Evolutionary conservation across 2,888 invertebrate genomes (phyloP), one percentile per base, ranked within the genome.

Genomic region (Eurois occulta): DNA sequence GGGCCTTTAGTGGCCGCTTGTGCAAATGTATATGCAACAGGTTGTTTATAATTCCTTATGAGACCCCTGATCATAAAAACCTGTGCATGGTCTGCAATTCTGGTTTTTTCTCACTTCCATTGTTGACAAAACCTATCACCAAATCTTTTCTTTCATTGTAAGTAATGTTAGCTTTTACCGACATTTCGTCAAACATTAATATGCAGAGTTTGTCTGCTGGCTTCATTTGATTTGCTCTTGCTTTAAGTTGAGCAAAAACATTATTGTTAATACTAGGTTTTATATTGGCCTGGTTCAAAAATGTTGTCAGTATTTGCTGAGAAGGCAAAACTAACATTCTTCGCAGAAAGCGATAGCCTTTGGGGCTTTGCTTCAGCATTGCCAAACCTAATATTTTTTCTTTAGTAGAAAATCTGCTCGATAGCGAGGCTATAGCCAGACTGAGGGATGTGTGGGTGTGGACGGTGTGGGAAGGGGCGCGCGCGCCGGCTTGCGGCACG

Each of bases 31-130:
- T 82, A 87, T 3, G 86, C 69, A 13, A 89, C 70, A 6, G 86
- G 83, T 70, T 89, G 88, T n/a, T 88, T 89, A 69, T 88, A 87
- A 48, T 90, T 90, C 82, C 86, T 86, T 24, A 85, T 52, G 7
- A 89, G 28, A 8, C 89, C 88, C 41, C 74, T 69, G 6, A 81
- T 60, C 81, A 78, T 78, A 43, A 83, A 81, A 0, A 81, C 81
- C 28, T 73, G 81, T 24, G 68, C 78, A 35, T 83, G 78, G 66
- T 81, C 81, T 35, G 78, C 72, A 66, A 75, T 35, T 81, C 74
- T 13, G 16, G 60, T 60, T 32, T 46, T 74, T 41, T 78, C 28
- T 78, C 43, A 4, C 60, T 24, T 3, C 78, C 78, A 68, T 81
- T 78, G n/a, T 35, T 64, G 0, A 73, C 73, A 75, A 83, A 81